phyloP scores from a whole-genome alignment of 2,797 vertebrate genomes.

The Coregonus suidteri region DNA sequence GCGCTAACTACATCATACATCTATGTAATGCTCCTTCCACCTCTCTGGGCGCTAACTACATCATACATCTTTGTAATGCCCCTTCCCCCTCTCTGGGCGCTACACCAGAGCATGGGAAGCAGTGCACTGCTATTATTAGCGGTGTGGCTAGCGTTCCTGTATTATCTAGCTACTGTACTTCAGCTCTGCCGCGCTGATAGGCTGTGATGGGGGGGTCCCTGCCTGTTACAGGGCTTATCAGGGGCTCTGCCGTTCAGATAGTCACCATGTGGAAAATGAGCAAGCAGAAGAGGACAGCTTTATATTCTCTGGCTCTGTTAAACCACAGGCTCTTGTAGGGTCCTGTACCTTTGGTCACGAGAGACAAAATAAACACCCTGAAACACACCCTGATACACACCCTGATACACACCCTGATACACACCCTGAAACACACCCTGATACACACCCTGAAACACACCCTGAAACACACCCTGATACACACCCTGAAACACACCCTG shows the following conservation, averaged over 20 bases:
- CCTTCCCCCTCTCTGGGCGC: slow-evolving; percentile 24
- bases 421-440: too few relatives aligned
- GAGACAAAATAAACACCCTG: background rate
- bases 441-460: too few relatives aligned
- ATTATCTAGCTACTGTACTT: slow-evolving; percentile 74
- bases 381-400: too few relatives aligned
- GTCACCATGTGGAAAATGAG: slow-evolving; percentile 54
- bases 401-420: too few relatives aligned
- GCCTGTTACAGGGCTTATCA: slow-evolving; percentile 67
- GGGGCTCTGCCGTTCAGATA: slow-evolving; percentile 56
- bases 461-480: too few relatives aligned
- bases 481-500: too few relatives aligned
- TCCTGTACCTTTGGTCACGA: background rate
- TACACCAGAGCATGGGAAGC: slow-evolving; percentile 57
- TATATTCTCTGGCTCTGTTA: too few relatives aligned
- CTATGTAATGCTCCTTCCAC: too few relatives aligned
- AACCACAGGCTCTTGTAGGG: background rate
- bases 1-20: too few relatives aligned
- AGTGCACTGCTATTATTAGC: slow-evolving; percentile 71
- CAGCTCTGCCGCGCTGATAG: slow-evolving; percentile 67
- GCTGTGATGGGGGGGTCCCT: slow-evolving; percentile 62
- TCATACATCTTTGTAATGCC: too few relatives aligned
- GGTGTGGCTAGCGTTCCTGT: slow-evolving; percentile 63
- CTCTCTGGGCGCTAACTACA: too few relatives aligned
- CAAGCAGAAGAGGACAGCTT: background rate